Percentiles rank a stretch among this genome's conserved stretches.
These are phyloP conservation scores for Stictonetta naevosa DNA, from an alignment of 2,113 vertebrate species.

Conservation along the genomic window DNA sequence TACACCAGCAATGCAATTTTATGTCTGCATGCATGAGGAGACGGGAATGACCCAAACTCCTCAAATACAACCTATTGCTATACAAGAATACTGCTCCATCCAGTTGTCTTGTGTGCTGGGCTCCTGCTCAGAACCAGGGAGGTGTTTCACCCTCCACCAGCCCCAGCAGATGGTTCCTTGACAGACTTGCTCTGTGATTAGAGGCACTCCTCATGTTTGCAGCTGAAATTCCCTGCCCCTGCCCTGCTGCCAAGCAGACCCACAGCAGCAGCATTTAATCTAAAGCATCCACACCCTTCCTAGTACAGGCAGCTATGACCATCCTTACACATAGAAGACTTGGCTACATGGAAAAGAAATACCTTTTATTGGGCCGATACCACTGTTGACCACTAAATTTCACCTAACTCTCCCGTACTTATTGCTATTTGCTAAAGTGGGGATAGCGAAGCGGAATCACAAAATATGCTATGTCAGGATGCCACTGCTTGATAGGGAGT, in stretches of 20 bases:
- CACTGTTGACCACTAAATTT: neutral
- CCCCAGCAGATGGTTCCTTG: rapidly evolving
- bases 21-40: neutral
- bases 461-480: neutral
- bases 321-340: neutral
- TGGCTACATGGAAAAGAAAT: neutral
- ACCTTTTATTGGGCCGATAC: neutral
- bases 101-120: neutral
- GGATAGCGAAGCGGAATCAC: neutral
- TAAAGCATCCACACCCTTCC: rapidly evolving
- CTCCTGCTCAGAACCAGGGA: neutral
- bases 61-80: neutral
- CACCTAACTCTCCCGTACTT: neutral
- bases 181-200: neutral
- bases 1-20: neutral
- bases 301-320: neutral
- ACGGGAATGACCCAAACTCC: neutral
- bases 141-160: neutral
- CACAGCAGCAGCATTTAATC: neutral
- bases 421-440: neutral
- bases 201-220: neutral
- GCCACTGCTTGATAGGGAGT: rapidly evolving
- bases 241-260: neutral
- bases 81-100: neutral
- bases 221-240: neutral